phyloP scores from a whole-genome alignment of 2,888 invertebrate species.

The Blastobasis lacticolella region DNA sequence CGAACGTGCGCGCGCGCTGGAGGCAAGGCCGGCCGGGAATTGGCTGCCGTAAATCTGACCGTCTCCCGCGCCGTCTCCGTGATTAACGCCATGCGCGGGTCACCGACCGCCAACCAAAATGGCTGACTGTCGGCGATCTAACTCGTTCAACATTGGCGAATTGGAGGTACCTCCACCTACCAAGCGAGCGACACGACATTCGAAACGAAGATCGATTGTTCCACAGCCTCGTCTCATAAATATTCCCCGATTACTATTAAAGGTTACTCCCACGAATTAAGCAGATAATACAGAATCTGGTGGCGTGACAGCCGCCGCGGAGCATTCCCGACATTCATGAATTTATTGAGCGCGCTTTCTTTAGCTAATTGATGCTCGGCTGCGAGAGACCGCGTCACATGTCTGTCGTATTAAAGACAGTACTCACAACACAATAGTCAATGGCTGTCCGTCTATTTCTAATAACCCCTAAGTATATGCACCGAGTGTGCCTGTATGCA shows the following conservation, averaged over 20 bases:
- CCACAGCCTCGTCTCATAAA: no score
- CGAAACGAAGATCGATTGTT: no score
- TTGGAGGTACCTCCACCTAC: no score
- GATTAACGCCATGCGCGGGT: slow-evolving; percentile 26
- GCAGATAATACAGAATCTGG: neutral
- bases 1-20: neutral
- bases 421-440: no score
- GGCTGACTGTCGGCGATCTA: slow-evolving; percentile 17
- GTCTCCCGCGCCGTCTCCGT: slow-evolving; percentile 17
- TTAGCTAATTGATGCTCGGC: slow-evolving; percentile 9
- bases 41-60: slow-evolving; percentile 17
- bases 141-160: no score
- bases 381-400: neutral
- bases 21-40: slow-evolving; percentile 15
- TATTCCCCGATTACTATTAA: neutral
- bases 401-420: no score
- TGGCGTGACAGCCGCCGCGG: slow-evolving; percentile 7
- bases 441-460: no score
- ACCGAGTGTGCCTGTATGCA: no score
- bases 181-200: no score
- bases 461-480: no score
- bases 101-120: slow-evolving; percentile 27
- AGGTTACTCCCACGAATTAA: neutral
- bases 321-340: slow-evolving; percentile 14
- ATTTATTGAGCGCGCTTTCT: slow-evolving; percentile 21